Evolutionary conservation across 2,797 vertebrate genomes (phyloP).

Genomic region (Sebastes kiyomatsui): DNA sequence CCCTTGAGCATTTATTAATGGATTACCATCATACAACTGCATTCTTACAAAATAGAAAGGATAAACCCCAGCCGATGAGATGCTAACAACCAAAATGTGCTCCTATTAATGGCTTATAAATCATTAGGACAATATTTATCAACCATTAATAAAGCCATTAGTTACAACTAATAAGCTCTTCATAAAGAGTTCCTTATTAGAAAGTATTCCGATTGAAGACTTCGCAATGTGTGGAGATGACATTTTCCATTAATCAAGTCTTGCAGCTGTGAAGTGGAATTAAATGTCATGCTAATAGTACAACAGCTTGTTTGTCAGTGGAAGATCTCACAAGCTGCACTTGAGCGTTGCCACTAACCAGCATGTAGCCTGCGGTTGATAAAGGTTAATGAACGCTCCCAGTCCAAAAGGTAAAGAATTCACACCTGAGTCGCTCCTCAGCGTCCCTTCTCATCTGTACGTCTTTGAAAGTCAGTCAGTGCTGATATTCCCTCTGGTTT

Average conservation of each 20-base stretch:
- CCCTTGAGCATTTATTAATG: not conserved
- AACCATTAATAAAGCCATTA: not conserved
- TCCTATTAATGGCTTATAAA: not conserved
- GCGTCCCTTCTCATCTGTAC: not conserved
- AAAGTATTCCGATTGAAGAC: not conserved
- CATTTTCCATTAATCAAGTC: not conserved
- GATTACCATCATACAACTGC: not conserved
- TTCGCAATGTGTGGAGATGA: not conserved
- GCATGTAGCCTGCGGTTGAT: not conserved
- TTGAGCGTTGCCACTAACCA: not conserved
- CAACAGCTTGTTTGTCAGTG: not conserved
- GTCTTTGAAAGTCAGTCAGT: not conserved
- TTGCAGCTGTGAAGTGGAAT: not conserved
- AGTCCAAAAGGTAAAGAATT: not conserved
- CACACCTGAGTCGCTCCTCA: not conserved
- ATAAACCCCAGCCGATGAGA: not conserved
- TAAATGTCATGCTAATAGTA: not conserved
- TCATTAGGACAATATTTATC: not conserved
- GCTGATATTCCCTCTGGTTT: conserved; percentile 22
- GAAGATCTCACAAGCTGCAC: conserved; percentile 3
- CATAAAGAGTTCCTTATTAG: not conserved
- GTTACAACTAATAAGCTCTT: conserved; percentile 1
- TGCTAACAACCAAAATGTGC: not conserved
- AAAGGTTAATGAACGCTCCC: not conserved
- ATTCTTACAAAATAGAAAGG: not conserved